Percentiles rank a stretch among this genome's conserved stretches.
Conservation (phyloP, 2,888 invertebrate genomes). For the Emesis russula region DNA sequence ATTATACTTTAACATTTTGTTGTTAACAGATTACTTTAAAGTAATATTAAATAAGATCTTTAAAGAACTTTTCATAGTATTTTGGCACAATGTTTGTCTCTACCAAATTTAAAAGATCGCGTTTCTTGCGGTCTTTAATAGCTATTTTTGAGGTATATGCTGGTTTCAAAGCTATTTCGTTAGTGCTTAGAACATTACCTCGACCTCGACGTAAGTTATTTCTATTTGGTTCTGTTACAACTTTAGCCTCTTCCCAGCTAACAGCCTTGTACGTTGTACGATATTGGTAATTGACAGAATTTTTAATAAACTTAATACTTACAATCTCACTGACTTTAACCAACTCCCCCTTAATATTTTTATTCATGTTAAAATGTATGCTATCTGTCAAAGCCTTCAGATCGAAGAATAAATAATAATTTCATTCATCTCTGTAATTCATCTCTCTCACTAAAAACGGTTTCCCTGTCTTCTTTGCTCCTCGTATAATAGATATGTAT, state of each 20-base stretch:
- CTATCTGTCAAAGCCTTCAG: too few relatives aligned
- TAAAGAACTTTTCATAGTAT: slow-evolving; percentile 66
- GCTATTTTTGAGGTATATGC: slow-evolving; percentile 26
- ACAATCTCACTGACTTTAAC: too few relatives aligned
- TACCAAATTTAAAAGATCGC: slow-evolving; percentile 71
- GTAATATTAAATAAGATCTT: slow-evolving; percentile 28
- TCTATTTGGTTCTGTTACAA: neutral
- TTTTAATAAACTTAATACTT: too few relatives aligned
- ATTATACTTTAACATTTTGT: neutral
- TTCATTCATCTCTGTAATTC: too few relatives aligned
- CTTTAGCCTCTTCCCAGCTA: neutral
- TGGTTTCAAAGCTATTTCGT: slow-evolving; percentile 25
- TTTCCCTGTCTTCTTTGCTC: too few relatives aligned
- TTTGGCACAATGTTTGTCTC: slow-evolving; percentile 76
- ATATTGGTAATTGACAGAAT: too few relatives aligned
- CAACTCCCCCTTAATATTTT: too few relatives aligned
- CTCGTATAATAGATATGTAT: too few relatives aligned
- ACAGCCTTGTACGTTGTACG: too few relatives aligned
- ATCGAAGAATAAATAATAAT: too few relatives aligned
- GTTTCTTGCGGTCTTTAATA: slow-evolving; percentile 64
- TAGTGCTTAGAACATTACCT: slow-evolving; percentile 4
- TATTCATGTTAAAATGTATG: too few relatives aligned
- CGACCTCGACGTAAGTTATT: slow-evolving; percentile 1
- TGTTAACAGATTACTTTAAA: neutral
- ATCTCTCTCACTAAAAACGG: too few relatives aligned